phyloP scores from a whole-genome alignment of 2,113 vertebrate genomes.

The Arizona elegans region DNA sequence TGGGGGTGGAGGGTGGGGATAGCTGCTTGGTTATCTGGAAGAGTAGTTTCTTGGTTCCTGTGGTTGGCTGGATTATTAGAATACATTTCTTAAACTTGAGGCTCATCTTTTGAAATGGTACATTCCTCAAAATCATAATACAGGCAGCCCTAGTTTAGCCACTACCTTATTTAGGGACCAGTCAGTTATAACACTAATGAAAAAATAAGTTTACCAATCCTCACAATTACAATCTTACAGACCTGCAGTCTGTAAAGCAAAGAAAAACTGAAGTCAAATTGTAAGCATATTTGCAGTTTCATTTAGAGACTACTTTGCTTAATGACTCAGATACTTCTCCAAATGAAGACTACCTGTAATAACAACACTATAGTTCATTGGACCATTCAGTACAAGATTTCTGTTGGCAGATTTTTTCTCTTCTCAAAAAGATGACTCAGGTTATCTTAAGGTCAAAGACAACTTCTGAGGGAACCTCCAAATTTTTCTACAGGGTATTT shows the following conservation, averaged over 20 bases:
- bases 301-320: background rate
- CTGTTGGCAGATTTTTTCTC: background rate
- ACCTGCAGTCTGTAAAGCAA: background rate
- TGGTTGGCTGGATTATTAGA: background rate
- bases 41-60: background rate
- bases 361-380: background rate
- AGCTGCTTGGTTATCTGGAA: background rate
- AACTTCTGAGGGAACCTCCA: background rate
- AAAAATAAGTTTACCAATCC: background rate
- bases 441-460: background rate
- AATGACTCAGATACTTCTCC: background rate
- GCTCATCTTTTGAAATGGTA: background rate
- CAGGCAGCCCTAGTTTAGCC: background rate
- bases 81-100: background rate
- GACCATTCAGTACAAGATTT: background rate
- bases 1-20: background rate
- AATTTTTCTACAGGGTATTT: background rate
- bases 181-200: background rate
- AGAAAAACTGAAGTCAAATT: background rate
- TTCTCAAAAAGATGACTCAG: background rate
- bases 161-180: background rate
- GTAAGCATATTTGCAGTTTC: background rate
- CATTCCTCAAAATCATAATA: background rate
- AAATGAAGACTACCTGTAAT: background rate
- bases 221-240: background rate